phyloP scores from a whole-genome alignment of 2,113 vertebrate species.

The Neolamprologus caudopunctatus region DNA sequence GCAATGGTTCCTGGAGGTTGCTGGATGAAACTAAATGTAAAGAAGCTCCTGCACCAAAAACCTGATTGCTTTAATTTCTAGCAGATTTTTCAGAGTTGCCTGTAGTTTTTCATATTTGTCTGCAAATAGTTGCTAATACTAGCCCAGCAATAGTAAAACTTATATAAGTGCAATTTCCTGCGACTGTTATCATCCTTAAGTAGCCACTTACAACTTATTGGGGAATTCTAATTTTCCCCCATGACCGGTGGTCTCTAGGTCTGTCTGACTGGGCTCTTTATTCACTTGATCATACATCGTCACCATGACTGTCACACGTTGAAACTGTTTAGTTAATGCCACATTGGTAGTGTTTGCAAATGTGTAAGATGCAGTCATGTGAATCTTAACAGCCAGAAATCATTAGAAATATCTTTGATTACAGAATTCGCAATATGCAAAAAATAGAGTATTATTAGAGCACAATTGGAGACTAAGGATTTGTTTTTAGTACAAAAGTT shows the following conservation, averaged over 20 bases:
- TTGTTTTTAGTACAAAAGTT: neutral
- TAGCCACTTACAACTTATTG: neutral
- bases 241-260: neutral
- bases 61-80: neutral
- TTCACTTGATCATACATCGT: neutral
- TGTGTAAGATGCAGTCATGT: neutral
- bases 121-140: neutral
- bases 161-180: neutral
- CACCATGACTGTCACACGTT: neutral
- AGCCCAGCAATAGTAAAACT: neutral
- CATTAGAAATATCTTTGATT: neutral
- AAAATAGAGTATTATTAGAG: neutral
- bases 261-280: neutral
- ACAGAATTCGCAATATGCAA: neutral
- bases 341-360: neutral
- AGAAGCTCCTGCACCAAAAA: neutral
- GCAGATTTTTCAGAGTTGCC: neutral
- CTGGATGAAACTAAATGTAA: neutral
- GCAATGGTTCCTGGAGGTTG: neutral
- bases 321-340: neutral
- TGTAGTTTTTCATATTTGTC: neutral
- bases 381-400: neutral
- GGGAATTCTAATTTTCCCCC: fast-evolving
- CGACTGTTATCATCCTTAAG: neutral
- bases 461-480: neutral